phyloP scores from a whole-genome alignment of 2,797 vertebrate genomes.

The Epinephelus awoara region DNA sequence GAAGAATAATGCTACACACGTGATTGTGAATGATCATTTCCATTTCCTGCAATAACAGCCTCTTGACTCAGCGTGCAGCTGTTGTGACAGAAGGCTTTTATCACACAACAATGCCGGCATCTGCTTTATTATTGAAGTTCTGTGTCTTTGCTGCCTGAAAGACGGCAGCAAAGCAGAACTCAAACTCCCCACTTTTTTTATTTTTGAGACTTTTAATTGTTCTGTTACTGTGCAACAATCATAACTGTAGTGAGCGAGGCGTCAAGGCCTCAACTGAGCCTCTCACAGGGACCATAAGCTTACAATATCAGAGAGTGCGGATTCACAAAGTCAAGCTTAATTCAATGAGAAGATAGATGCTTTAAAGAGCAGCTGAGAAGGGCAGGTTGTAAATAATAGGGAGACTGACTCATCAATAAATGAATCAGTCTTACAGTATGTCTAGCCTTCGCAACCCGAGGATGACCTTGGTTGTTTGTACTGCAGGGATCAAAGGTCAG shows the following conservation, averaged over 20 bases:
- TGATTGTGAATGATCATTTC: slow-evolving; percentile 54
- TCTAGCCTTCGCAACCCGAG: slow-evolving; percentile 44
- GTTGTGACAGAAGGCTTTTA: slow-evolving; percentile 64
- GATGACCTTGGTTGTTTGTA: slow-evolving; percentile 60
- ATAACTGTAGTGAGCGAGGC: background rate
- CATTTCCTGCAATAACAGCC: slow-evolving; percentile 54
- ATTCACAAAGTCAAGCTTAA: slow-evolving; percentile 35
- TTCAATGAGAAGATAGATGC: slow-evolving; percentile 20
- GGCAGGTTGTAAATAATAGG: slow-evolving; percentile 53
- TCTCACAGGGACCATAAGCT: background rate
- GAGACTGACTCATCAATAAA: slow-evolving; percentile 65
- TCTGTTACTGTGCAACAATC: background rate
- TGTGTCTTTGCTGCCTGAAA: slow-evolving; percentile 16
- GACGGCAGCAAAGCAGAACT: slow-evolving; percentile 17
- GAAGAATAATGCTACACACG: slow-evolving; percentile 37
- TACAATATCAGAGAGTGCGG: slow-evolving; percentile 10
- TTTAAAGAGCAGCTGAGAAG: slow-evolving; percentile 39
- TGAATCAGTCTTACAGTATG: slow-evolving; percentile 56
- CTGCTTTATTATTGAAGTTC: slow-evolving; percentile 67
- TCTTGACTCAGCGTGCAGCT: slow-evolving; percentile 58
- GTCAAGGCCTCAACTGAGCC: background rate
- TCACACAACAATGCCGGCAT: slow-evolving; percentile 73
- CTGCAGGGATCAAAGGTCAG: slow-evolving; percentile 62
- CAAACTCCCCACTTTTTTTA: background rate
- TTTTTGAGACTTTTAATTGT: slow-evolving; percentile 20